These are phyloP conservation scores for Macrotrachela quadricornifera DNA, from an alignment of 1,140 invertebrate genomes.

Conservation along the genomic window DNA sequence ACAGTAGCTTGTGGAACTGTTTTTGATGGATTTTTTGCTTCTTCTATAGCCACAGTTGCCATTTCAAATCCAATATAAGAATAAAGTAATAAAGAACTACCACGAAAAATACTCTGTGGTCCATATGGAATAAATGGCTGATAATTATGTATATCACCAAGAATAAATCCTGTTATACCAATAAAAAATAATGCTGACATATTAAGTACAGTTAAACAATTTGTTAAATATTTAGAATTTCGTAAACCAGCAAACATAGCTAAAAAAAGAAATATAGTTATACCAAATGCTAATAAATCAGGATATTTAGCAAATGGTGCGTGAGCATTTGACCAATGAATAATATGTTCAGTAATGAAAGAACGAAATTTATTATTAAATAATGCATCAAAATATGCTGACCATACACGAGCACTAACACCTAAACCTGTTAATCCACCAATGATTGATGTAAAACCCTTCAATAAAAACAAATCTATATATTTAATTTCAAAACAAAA, in stretches of 20 bases:
- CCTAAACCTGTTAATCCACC: slow-evolving; percentile 56
- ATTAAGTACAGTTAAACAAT: no score
- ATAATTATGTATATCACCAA: no score
- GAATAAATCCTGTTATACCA: no score
- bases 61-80: slow-evolving; percentile 1
- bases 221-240: no score
- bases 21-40: slow-evolving; percentile 12
- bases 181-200: no score
- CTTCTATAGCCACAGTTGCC: slow-evolving; percentile 9
- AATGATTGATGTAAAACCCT: slow-evolving; percentile 65
- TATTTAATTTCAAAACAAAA: no score
- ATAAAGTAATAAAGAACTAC: slow-evolving; percentile 1
- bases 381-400: slow-evolving; percentile 25
- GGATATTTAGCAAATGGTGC: no score
- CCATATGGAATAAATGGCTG: not conserved
- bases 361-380: slow-evolving; percentile 14
- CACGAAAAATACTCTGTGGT: not conserved
- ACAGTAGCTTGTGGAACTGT: slow-evolving; percentile 17
- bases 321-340: not conserved
- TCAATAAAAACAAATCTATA: no score
- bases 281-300: slow-evolving; percentile 26
- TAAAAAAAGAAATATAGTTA: slow-evolving; percentile 14
- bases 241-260: no score
- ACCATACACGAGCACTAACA: slow-evolving; percentile 27
- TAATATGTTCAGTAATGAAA: not conserved